These are phyloP conservation scores for Ridgeia piscesae DNA, from an alignment of 1,140 invertebrate genomes.

Conservation along the genomic window DNA sequence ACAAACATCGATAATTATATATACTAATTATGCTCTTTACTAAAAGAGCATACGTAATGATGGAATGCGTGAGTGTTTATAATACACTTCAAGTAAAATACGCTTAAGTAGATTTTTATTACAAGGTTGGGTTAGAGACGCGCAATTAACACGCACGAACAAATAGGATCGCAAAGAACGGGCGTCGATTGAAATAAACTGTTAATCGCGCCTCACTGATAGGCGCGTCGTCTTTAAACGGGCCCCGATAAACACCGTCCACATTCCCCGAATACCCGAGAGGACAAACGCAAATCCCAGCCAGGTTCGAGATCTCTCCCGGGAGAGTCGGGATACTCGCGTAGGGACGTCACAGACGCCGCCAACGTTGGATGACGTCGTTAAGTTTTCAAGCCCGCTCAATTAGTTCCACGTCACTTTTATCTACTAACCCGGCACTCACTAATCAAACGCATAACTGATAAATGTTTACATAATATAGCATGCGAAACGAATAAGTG, in stretches of 20 bases:
- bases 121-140: background rate
- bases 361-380: background rate
- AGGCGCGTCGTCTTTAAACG: background rate
- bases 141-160: background rate
- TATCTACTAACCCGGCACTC: background rate
- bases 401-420: background rate
- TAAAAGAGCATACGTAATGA: too few relatives aligned
- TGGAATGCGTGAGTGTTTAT: too few relatives aligned
- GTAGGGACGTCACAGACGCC: background rate
- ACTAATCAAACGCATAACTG: background rate
- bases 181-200: background rate
- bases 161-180: background rate
- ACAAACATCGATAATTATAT: too few relatives aligned
- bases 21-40: too few relatives aligned
- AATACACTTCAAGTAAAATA: background rate
- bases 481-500: background rate
- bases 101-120: background rate
- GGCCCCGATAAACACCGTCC: background rate
- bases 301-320: background rate
- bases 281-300: background rate
- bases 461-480: background rate
- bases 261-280: background rate
- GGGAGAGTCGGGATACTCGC: background rate
- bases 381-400: background rate
- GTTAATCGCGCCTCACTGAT: background rate